Conservation (phyloP, 2,113 vertebrate species). For the Psilopsiagon aymara region DNA sequence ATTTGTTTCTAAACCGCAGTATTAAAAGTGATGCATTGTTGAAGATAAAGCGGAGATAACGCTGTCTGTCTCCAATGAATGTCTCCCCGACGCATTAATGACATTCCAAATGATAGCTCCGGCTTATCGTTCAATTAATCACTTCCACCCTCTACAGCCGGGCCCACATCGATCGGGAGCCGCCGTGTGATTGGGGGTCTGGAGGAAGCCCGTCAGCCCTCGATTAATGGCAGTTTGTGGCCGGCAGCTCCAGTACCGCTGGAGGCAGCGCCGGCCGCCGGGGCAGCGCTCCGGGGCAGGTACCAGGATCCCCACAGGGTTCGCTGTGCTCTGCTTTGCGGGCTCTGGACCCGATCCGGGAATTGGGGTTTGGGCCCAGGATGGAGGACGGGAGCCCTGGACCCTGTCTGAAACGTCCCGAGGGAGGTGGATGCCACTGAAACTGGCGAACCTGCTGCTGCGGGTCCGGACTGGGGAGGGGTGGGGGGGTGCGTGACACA, state of each 20-base stretch:
- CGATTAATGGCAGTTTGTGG: not conserved
- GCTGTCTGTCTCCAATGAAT: constrained; percentile 91
- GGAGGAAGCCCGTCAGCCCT: not conserved
- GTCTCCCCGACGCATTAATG: constrained; percentile 94
- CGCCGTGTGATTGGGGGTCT: not conserved
- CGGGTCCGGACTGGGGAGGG: no score
- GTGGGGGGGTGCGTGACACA: not conserved
- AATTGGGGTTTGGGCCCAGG: not conserved
- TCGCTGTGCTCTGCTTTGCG: not conserved
- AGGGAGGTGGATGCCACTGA: not conserved
- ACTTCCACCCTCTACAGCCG: constrained; percentile 73
- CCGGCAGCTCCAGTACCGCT: not conserved
- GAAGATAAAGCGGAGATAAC: constrained; percentile 98
- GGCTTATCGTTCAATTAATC: constrained; percentile 84
- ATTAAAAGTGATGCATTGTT: constrained; percentile 87
- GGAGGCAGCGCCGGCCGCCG: not conserved
- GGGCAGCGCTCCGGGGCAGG: not conserved
- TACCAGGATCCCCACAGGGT: not conserved
- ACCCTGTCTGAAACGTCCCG: not conserved
- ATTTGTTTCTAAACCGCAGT: constrained; percentile 90
- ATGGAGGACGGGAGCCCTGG: not conserved
- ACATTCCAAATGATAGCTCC: constrained; percentile 85
- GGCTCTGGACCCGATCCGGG: not conserved
- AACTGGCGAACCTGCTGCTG: not conserved
- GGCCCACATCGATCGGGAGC: constrained; percentile 57